Percentiles rank a stretch among this genome's conserved stretches.
Conservation (phyloP, 2,113 vertebrate species). For the Oriolus oriolus region DNA sequence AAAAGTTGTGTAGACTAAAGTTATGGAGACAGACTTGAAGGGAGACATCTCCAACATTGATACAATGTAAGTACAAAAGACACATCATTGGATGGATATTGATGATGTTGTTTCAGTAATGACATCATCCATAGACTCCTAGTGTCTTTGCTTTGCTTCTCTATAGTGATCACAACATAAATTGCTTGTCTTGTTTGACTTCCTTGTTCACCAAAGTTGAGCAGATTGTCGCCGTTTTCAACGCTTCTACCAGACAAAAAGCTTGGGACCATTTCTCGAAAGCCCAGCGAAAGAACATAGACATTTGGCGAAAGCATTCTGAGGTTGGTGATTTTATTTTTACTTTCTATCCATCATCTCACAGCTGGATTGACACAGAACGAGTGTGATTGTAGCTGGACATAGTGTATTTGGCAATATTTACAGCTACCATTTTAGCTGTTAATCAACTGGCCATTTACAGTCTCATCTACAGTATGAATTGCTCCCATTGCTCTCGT, state of each 20-base stretch:
- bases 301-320: constrained; percentile 99
- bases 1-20: constrained; percentile 64
- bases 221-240: constrained; percentile 98
- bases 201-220: constrained; percentile 97
- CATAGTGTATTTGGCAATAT: constrained; percentile 21
- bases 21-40: constrained; percentile 79
- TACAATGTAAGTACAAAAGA: constrained; percentile 83
- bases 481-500: constrained; percentile 39
- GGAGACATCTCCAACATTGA: constrained; percentile 74
- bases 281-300: constrained; percentile 99
- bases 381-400: constrained; percentile 61
- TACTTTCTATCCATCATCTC: constrained; percentile 77
- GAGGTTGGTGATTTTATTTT: constrained; percentile 93
- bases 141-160: constrained; percentile 87
- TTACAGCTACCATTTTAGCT: constrained; percentile 18
- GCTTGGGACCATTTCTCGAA: constrained; percentile 99
- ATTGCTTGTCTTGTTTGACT: constrained; percentile 98
- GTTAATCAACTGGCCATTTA: constrained; percentile 24
- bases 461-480: not conserved
- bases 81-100: constrained; percentile 75
- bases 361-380: constrained; percentile 74
- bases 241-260: constrained; percentile 97
- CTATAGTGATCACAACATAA: constrained; percentile 90
- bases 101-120: constrained; percentile 75
- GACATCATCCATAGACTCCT: constrained; percentile 81